phyloP scores from a whole-genome alignment of 2,113 vertebrate species.

The Shinisaurus crocodilurus region DNA sequence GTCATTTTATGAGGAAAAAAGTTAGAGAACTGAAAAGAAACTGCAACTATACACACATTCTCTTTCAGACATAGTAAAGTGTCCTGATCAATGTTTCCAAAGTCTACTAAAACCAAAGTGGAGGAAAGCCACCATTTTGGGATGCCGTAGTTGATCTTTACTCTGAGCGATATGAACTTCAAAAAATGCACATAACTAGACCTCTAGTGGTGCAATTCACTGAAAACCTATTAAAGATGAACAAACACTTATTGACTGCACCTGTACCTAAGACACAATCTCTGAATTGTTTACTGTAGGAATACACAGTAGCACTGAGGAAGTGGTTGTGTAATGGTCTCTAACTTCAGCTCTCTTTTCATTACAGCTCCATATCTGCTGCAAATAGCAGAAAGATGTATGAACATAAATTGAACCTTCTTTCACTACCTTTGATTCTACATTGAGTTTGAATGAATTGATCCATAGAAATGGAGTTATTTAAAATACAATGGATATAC shows the following conservation, averaged over 20 bases:
- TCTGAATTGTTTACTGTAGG: not conserved
- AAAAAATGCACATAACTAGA: not conserved
- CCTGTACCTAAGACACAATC: not conserved
- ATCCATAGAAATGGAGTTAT: not conserved
- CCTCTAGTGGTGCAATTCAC: not conserved
- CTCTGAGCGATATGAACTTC: too few species aligned
- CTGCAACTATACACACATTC: not conserved
- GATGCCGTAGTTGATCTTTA: not conserved
- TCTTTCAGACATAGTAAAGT: not conserved
- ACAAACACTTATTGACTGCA: not conserved
- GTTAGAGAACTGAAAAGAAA: not conserved
- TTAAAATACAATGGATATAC: not conserved
- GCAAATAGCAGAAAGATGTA: not conserved
- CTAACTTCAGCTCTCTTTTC: not conserved
- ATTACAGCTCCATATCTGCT: not conserved
- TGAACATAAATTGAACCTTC: not conserved
- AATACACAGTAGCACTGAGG: not conserved
- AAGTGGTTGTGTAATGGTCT: not conserved
- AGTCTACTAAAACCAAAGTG: not conserved
- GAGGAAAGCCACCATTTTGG: not conserved
- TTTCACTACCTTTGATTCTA: not conserved
- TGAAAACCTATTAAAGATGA: not conserved
- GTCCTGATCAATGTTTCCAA: not conserved
- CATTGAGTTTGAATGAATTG: not conserved
- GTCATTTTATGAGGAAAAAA: not conserved